These are phyloP conservation scores for Tricholaema leucomelas DNA, from an alignment of 2,113 vertebrate species.

Conservation along the genomic window DNA sequence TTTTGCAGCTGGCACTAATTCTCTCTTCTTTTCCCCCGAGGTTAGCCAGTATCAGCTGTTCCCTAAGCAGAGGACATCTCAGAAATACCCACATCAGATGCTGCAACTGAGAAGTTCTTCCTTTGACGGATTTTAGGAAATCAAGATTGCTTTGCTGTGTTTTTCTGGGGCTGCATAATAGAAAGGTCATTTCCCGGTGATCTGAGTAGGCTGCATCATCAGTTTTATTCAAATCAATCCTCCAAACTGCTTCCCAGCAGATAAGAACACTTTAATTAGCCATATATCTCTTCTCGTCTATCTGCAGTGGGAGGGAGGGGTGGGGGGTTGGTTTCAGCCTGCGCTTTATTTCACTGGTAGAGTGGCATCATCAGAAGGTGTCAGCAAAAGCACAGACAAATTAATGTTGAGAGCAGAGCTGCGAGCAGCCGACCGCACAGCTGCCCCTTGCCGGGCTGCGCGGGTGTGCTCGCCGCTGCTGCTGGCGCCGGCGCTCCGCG, in stretches of 20 bases:
- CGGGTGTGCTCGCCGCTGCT: neutral
- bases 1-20: conserved; percentile 76
- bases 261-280: conserved; percentile 61
- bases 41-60: conserved; percentile 78
- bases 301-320: neutral
- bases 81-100: conserved; percentile 56
- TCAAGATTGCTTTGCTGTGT: conserved; percentile 48
- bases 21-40: conserved; percentile 69
- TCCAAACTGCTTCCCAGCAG: conserved; percentile 42
- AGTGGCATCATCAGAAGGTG: conserved; percentile 41
- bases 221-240: conserved; percentile 53
- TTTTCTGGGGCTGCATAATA: conserved; percentile 54
- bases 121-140: conserved; percentile 54
- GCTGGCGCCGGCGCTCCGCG: fast-evolving
- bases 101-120: conserved; percentile 49
- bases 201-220: conserved; percentile 50
- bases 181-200: conserved; percentile 50
- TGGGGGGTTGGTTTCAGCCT: neutral
- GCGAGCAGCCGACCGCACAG: fast-evolving
- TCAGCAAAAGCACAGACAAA: conserved; percentile 52
- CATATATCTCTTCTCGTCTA: conserved; percentile 51
- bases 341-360: neutral
- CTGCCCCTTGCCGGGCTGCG: neutral
- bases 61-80: conserved; percentile 70
- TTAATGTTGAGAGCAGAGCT: neutral